Conservation (phyloP, 2,888 invertebrate species). For the Phyto melanocephala region DNA sequence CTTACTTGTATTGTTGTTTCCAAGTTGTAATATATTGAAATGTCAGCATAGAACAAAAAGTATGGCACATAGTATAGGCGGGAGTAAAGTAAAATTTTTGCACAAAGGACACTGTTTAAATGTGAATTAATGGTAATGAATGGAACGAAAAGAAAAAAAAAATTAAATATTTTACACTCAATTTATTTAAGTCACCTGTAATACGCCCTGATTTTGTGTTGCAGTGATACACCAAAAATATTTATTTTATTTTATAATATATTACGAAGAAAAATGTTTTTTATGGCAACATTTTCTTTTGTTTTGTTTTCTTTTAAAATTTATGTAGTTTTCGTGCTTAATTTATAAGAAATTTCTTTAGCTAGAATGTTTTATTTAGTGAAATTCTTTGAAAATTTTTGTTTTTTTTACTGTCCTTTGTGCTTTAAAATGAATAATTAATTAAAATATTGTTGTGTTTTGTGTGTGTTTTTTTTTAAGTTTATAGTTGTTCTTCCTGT, state of each 20-base stretch:
- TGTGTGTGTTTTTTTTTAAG: background rate
- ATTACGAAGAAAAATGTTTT: background rate
- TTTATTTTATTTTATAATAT: background rate
- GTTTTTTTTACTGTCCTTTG: background rate
- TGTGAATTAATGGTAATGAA: background rate
- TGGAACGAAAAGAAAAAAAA: background rate
- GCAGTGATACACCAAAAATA: background rate
- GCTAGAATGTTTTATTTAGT: background rate
- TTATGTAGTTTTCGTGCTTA: background rate
- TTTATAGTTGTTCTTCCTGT: constrained; percentile 38
- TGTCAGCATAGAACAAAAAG: constrained; percentile 14
- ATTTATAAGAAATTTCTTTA: background rate
- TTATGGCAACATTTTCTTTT: background rate
- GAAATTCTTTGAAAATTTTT: background rate
- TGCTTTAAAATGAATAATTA: constrained; percentile 44
- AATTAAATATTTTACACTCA: constrained; percentile 52
- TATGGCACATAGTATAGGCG: background rate
- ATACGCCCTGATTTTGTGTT: background rate
- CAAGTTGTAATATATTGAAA: constrained; percentile 16
- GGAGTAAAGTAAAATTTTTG: background rate
- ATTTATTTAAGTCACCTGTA: constrained; percentile 36
- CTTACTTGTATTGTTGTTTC: background rate
- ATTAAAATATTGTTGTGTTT: constrained; percentile 41
- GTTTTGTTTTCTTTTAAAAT: background rate
- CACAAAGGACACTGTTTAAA: background rate